phyloP scores from a whole-genome alignment of 2,888 invertebrate genomes.

The Drosophila fungiperda region DNA sequence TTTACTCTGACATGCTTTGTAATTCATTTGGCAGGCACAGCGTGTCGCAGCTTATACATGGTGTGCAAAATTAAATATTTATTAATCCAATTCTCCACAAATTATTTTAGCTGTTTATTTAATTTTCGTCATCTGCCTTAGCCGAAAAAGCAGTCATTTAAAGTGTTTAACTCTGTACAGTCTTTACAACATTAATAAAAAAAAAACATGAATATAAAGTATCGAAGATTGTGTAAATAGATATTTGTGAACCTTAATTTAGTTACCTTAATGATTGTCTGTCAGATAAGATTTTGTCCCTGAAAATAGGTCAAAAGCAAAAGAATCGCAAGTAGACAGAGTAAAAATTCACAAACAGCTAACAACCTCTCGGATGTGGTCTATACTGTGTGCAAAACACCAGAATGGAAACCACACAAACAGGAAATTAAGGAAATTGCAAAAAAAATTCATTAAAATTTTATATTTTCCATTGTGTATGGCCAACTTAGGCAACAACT shows the following conservation, averaged over 20 bases:
- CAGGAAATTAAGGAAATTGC: conserved; percentile 44
- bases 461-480: conserved; percentile 11
- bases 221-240: background rate
- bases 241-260: conserved; percentile 6
- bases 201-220: background rate
- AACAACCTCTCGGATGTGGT: conserved; percentile 7
- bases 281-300: background rate
- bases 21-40: conserved; percentile 10
- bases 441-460: conserved; percentile 39
- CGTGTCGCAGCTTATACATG: conserved; percentile 3
- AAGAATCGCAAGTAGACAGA: conserved; percentile 7
- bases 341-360: background rate
- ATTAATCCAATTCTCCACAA: conserved; percentile 42
- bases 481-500: conserved; percentile 20
- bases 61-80: conserved; percentile 37
- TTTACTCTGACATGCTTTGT: background rate
- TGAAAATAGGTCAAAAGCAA: background rate
- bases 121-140: conserved; percentile 9
- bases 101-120: conserved; percentile 38
- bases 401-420: conserved; percentile 1
- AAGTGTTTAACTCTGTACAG: background rate
- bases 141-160: background rate
- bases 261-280: conserved; percentile 5
- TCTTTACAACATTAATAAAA: background rate
- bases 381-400: background rate